phyloP scores from a whole-genome alignment of 1,140 invertebrate species.

The Scaptodrosophila lebanonensis region DNA sequence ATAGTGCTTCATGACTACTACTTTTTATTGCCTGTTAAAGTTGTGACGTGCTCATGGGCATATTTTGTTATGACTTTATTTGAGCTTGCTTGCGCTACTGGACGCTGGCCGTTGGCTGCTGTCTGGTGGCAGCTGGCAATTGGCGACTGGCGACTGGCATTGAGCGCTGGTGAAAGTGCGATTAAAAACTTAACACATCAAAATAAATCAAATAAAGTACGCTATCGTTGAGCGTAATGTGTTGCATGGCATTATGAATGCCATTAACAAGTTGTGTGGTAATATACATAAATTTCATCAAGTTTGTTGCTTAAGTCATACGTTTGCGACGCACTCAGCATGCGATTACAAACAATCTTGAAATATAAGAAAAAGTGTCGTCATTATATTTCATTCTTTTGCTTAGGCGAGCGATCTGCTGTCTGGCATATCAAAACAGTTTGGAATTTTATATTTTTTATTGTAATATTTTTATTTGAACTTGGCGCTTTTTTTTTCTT shows the following conservation, averaged over 20 bases:
- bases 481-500: constrained; percentile 3
- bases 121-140: too few relatives aligned
- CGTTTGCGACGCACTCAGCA: constrained; percentile 9
- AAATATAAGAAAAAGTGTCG: constrained; percentile 31
- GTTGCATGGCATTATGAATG: constrained; percentile 32
- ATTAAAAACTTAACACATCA: constrained; percentile 42
- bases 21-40: constrained; percentile 36
- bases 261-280: constrained; percentile 18
- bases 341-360: constrained; percentile 15
- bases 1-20: constrained; percentile 1
- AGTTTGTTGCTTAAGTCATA: constrained; percentile 53
- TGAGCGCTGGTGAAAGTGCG: constrained; percentile 54
- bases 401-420: constrained; percentile 37
- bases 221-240: constrained; percentile 25
- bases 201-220: constrained; percentile 59
- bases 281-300: too few relatives aligned
- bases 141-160: too few relatives aligned
- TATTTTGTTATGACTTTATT: constrained; percentile 74
- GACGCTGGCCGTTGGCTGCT: too few relatives aligned
- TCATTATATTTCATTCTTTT: constrained; percentile 27
- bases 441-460: constrained; percentile 64
- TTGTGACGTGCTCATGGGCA: constrained; percentile 29
- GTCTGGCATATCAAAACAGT: constrained; percentile 56
- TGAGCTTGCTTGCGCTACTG: constrained; percentile 10
- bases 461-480: constrained; percentile 28